phyloP scores from a whole-genome alignment of 35 echinoderm and acorn worm genomes.

The Heliocidaris tuberculata region DNA sequence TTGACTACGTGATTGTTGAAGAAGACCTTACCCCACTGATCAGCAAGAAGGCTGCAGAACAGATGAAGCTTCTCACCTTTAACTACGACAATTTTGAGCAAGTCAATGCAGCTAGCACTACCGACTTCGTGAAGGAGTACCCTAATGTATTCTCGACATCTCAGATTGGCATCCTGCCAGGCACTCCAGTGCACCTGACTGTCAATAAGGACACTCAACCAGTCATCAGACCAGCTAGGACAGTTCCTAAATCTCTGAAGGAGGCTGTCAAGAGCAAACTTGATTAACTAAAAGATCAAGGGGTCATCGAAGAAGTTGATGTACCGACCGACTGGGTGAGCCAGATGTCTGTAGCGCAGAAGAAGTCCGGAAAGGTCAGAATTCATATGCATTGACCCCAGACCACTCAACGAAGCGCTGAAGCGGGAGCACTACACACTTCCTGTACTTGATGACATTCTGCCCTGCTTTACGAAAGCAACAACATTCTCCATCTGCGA shows the following conservation, averaged over 20 bases:
- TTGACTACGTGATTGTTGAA: neutral
- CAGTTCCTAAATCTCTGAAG: neutral
- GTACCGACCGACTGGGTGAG: constrained; percentile 52
- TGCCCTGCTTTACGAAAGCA: constrained; percentile 35
- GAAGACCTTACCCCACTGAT: neutral
- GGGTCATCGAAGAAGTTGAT: neutral
- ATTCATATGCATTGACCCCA: constrained; percentile 58
- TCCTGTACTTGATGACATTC: constrained; percentile 45
- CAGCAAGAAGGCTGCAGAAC: neutral
- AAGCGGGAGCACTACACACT: constrained; percentile 45
- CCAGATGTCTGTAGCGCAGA: constrained; percentile 22
- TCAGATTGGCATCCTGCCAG: neutral
- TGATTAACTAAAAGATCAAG: neutral
- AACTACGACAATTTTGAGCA: neutral
- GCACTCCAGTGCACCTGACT: neutral
- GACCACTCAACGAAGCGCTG: constrained; percentile 40
- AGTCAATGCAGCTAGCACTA: neutral
- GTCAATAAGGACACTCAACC: neutral
- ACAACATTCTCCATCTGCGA: constrained; percentile 35
- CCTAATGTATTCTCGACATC: neutral
- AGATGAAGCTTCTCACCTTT: neutral
- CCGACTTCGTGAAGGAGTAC: neutral
- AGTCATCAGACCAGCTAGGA: neutral
- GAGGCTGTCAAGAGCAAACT: neutral
- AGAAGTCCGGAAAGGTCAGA: constrained; percentile 56